These are phyloP conservation scores for Artemia sinica DNA, from an alignment of 2,888 invertebrate species.

Conservation along the genomic window DNA sequence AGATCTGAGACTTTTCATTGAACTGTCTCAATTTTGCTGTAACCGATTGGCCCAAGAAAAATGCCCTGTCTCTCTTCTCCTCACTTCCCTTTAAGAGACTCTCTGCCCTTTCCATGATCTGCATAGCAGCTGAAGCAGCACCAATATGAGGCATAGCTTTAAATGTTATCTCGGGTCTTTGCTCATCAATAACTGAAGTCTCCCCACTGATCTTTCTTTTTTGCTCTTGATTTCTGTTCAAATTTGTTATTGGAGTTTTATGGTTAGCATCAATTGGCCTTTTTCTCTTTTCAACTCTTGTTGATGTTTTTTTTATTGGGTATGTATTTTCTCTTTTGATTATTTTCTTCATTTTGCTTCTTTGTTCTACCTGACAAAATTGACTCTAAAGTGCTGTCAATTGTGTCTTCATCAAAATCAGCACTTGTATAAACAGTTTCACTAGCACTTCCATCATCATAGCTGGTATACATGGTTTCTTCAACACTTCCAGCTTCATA, in stretches of 20 bases:
- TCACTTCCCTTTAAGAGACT: not conserved
- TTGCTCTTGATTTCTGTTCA: no score
- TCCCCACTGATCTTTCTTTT: no score
- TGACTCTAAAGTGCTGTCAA: no score
- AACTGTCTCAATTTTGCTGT: not conserved
- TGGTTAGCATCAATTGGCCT: not conserved
- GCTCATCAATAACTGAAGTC: no score
- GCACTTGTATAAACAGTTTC: no score
- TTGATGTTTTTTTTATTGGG: not conserved
- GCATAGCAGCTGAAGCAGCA: not conserved
- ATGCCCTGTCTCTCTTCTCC: constrained; percentile 6
- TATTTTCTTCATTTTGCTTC: no score
- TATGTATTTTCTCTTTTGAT: no score
- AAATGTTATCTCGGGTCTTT: no score
- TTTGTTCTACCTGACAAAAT: no score
- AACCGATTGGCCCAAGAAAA: not conserved
- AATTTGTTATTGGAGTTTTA: not conserved
- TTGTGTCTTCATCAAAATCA: no score
- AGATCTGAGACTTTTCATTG: not conserved
- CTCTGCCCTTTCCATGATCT: constrained; percentile 2
- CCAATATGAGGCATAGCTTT: not conserved
- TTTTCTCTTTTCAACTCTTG: not conserved
- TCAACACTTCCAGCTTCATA: not conserved
- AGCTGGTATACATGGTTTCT: no score
- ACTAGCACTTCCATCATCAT: no score